Evolutionary conservation across 2,888 invertebrate species (phyloP).

Genomic region (Campaea margaritaria): DNA sequence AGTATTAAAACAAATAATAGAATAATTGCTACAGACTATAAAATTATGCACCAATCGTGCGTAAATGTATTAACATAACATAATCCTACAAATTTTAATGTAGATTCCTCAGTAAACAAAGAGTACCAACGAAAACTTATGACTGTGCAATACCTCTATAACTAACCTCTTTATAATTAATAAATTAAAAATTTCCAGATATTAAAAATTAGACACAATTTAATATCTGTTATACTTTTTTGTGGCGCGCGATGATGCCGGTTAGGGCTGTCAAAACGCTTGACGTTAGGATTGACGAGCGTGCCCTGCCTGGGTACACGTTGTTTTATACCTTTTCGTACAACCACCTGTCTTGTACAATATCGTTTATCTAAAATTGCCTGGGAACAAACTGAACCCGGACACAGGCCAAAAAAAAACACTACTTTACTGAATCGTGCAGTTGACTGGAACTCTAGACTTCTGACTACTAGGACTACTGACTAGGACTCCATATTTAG

Average conservation of each 20-base stretch:
- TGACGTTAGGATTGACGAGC: slow-evolving; percentile 83
- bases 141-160: no score
- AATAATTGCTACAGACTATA: no score
- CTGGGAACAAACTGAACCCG: slow-evolving; percentile 45
- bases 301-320: slow-evolving; percentile 58
- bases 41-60: no score
- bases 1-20: no score
- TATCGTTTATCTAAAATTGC: slow-evolving; percentile 62
- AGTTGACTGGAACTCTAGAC: no score
- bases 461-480: no score
- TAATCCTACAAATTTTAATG: no score
- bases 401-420: slow-evolving; percentile 2
- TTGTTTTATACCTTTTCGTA: slow-evolving; percentile 72
- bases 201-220: slow-evolving; percentile 41
- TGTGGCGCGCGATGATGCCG: slow-evolving; percentile 74
- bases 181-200: slow-evolving; percentile 42
- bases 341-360: slow-evolving; percentile 72
- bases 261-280: slow-evolving; percentile 81
- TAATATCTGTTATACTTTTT: slow-evolving; percentile 63
- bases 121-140: neutral
- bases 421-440: no score
- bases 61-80: no score
- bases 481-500: no score
- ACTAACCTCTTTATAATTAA: slow-evolving; percentile 7
- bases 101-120: neutral